A percentile compares a stretch with the other conserved stretches of the same genome.
Conservation (phyloP, 1,140 invertebrate species). For the Ephestia elutella region DNA sequence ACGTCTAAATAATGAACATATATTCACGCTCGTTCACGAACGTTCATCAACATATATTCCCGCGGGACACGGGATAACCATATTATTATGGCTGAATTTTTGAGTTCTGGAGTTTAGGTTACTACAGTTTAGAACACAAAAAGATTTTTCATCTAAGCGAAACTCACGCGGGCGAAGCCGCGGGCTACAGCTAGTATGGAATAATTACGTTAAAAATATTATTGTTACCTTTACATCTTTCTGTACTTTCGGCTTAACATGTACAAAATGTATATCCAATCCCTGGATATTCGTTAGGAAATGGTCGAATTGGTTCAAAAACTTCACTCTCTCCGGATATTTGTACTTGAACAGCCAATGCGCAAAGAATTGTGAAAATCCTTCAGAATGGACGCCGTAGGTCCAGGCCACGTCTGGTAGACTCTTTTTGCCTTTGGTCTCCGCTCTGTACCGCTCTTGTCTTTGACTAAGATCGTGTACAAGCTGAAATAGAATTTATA, state of each 20-base stretch:
- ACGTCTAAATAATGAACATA: too few species aligned
- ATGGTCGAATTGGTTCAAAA: slow-evolving; percentile 83
- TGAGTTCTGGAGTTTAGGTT: too few species aligned
- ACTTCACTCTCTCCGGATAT: slow-evolving; percentile 78
- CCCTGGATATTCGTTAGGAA: slow-evolving; percentile 82
- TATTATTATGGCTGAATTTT: too few species aligned
- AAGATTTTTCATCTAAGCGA: too few species aligned
- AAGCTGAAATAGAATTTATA: slow-evolving; percentile 53
- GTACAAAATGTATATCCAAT: slow-evolving; percentile 81
- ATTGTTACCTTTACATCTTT: slow-evolving; percentile 59
- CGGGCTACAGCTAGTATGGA: too few species aligned
- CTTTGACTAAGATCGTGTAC: slow-evolving; percentile 40
- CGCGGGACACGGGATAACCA: too few species aligned
- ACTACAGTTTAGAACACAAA: too few species aligned
- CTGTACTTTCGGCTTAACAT: slow-evolving; percentile 74
- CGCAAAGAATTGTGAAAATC: slow-evolving; percentile 77
- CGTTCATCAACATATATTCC: too few species aligned
- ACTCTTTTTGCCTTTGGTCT: slow-evolving; percentile 31
- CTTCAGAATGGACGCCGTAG: slow-evolving; percentile 82
- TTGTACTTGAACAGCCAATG: slow-evolving; percentile 85
- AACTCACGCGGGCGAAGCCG: too few species aligned
- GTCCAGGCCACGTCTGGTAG: slow-evolving; percentile 71
- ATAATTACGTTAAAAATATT: too few species aligned
- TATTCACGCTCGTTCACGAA: too few species aligned
- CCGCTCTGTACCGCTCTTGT: slow-evolving; percentile 38